Percentiles rank a stretch among this genome's conserved stretches.
Conservation (phyloP, 2,797 vertebrate genomes). For the Neosalanx taihuensis region DNA sequence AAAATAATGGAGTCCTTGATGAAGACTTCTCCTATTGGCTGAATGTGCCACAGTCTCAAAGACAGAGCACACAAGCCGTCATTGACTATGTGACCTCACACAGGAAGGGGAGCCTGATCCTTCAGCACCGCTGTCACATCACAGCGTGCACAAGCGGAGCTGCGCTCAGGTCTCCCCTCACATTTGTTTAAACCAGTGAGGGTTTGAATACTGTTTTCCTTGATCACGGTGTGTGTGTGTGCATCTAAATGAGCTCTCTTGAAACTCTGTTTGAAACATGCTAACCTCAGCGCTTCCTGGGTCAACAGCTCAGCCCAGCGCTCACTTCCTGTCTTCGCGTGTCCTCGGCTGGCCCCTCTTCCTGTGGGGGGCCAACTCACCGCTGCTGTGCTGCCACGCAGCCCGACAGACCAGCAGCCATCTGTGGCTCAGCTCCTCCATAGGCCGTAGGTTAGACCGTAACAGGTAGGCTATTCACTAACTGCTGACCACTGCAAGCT, state of each 20-base stretch:
- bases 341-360: conserved; percentile 38
- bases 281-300: background rate
- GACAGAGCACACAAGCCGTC: background rate
- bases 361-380: conserved; percentile 41
- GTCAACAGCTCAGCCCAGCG: conserved; percentile 16
- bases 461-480: conserved; percentile 21
- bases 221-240: background rate
- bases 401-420: conserved; percentile 46
- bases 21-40: conserved; percentile 13
- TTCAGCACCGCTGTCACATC: too few relatives aligned
- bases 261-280: background rate
- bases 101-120: background rate
- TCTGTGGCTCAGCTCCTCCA: conserved; percentile 32
- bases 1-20: conserved; percentile 4
- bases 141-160: background rate
- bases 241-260: background rate
- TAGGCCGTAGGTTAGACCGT: conserved; percentile 12
- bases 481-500: conserved; percentile 5
- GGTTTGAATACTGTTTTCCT: background rate
- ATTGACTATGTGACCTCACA: conserved; percentile 25
- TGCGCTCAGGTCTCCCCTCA: too few relatives aligned
- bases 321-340: conserved; percentile 65
- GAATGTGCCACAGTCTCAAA: background rate
- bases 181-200: background rate
- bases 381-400: conserved; percentile 42